These are phyloP conservation scores for Mixornis gularis DNA, from an alignment of 2,113 vertebrate species.

Conservation along the genomic window DNA sequence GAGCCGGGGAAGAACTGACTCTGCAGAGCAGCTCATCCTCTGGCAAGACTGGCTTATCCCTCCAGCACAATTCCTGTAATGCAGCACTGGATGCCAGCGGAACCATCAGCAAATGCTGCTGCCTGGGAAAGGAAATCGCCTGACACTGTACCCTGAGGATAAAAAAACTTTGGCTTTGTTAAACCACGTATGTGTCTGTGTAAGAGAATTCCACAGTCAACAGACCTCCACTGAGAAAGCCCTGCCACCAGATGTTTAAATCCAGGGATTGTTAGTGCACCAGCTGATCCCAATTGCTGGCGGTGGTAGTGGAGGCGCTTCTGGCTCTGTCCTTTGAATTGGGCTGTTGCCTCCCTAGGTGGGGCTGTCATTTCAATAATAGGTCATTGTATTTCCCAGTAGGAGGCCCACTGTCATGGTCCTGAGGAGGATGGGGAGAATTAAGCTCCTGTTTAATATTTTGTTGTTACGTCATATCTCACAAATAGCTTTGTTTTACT, in stretches of 20 bases:
- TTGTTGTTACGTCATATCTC: slow-evolving; percentile 24
- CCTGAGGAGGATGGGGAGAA: slow-evolving; percentile 8
- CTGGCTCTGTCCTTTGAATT: slow-evolving; percentile 29
- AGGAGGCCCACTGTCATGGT: slow-evolving; percentile 20
- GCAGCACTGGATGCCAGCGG: not conserved
- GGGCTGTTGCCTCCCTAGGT: slow-evolving; percentile 47
- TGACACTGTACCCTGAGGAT: slow-evolving; percentile 48
- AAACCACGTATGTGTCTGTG: slow-evolving; percentile 18
- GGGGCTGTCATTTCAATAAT: slow-evolving; percentile 61
- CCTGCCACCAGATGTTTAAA: slow-evolving; percentile 67
- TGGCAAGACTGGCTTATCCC: not conserved
- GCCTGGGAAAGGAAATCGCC: slow-evolving; percentile 54
- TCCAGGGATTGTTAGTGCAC: slow-evolving; percentile 35
- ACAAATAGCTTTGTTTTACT: slow-evolving; percentile 21
- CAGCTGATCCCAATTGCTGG: slow-evolving; percentile 64
- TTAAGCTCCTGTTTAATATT: slow-evolving; percentile 50
- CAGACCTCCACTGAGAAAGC: slow-evolving; percentile 53
- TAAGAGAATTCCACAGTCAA: slow-evolving; percentile 37
- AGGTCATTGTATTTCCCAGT: slow-evolving; percentile 34
- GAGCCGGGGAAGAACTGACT: not conserved
- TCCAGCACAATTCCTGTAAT: not conserved
- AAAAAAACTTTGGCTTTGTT: slow-evolving; percentile 52
- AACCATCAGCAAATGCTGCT: slow-evolving; percentile 31
- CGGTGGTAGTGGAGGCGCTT: not conserved
- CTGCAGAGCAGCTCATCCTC: not conserved